Percentiles rank a stretch among this genome's conserved stretches.
Conservation (phyloP, 2,797 vertebrate species). For the Aulostomus chinensis region DNA sequence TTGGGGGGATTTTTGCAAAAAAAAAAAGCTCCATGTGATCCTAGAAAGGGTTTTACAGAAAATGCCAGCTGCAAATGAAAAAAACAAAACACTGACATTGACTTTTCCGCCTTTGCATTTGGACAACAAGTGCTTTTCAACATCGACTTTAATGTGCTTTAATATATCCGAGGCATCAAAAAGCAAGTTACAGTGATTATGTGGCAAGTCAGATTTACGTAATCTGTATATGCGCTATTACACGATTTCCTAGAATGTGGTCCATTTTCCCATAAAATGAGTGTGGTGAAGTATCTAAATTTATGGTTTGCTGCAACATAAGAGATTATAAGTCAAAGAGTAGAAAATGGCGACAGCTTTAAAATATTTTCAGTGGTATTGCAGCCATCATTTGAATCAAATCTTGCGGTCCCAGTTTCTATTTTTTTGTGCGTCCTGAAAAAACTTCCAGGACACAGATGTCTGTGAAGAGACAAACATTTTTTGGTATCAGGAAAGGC, state of each 20-base stretch:
- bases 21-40: too few species aligned
- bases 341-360: constrained; percentile 49
- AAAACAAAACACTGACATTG: background rate
- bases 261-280: too few species aligned
- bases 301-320: background rate
- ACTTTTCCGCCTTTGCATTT: background rate
- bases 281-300: background rate
- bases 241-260: too few species aligned
- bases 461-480: too few species aligned
- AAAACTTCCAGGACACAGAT: background rate
- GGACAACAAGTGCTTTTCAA: background rate
- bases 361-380: constrained; percentile 27
- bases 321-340: constrained; percentile 14
- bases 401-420: constrained; percentile 6
- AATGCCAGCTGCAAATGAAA: background rate
- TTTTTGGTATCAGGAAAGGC: too few species aligned
- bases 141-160: background rate
- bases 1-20: too few species aligned
- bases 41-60: background rate
- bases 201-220: background rate
- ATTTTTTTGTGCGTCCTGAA: constrained; percentile 2
- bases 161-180: background rate
- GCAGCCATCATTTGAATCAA: constrained; percentile 20
- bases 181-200: background rate
- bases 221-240: background rate